Base-by-base conservation (phyloP, 2,888 invertebrate genomes). In the Melangyna quadrimaculata region DNA sequence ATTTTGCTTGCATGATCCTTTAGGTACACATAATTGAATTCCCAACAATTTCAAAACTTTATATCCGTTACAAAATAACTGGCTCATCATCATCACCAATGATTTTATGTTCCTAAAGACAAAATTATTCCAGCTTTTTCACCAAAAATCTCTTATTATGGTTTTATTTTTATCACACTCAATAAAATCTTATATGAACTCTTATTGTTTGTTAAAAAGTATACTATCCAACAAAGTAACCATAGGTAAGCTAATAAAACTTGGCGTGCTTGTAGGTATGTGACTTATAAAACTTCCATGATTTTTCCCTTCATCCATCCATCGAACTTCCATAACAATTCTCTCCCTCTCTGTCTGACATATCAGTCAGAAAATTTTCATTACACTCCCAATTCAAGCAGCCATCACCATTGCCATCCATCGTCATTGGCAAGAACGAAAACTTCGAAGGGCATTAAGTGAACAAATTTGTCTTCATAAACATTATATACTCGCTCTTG, bases 401-500 rank as follows among this genome's bases (percentile, higher is more conserved):
- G 12, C 7, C 35, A 22, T 35, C n/a, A n/a, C n/a, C n/a, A n/a
- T 27, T 5, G 14, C 27, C 10, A 57, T 2, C n/a, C n/a, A n/a
- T n/a, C n/a, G n/a, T n/a, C n/a, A 22, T 48, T 4, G 9, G 10
- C 19, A 19, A n/a, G 17, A 32, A 45, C 14, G 8, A 45, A 45
- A 51, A 67, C 48, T 67, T 67, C 8, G 5, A 51, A 67, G 35
- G 35, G 3, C 48, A n/a, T n/a, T n/a, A 35, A 29, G 35, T 14
- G 19, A 55, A 59, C 27, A 69, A 70, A 75, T 70, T 37, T 45
- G 37, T 80, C 80, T 80, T 75, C 75, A 63, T 70, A 70, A 81
- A 81, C 63, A 63, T 24, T 43, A 27, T 24, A n/a, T n/a, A n/a
- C 43, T 48, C 6, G 51, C 7, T 12, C 45, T 24, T 29, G n/a